A percentile compares a stretch with the other conserved stretches of the same genome.
These are phyloP conservation scores for Conchocele bisecta DNA, from an alignment of 2,888 invertebrate species.

Conservation along the genomic window DNA sequence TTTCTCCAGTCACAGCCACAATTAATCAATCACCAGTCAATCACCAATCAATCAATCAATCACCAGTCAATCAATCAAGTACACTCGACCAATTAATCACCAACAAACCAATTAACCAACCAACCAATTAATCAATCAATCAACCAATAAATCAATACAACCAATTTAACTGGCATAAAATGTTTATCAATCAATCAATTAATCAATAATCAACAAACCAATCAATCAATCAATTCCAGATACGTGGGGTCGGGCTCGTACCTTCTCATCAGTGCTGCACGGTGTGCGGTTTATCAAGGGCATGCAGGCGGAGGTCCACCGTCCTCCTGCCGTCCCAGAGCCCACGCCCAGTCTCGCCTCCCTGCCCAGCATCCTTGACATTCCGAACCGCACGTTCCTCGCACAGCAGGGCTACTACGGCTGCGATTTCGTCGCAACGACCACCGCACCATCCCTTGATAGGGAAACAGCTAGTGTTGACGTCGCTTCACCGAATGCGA, in stretches of 20 bases:
- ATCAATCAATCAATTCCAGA: too few species aligned
- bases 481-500: not conserved
- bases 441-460: not conserved
- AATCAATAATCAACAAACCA: too few species aligned
- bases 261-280: conserved; percentile 35
- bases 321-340: not conserved
- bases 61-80: too few species aligned
- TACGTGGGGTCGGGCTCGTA: not conserved
- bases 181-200: too few species aligned
- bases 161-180: too few species aligned
- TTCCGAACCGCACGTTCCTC: conserved; percentile 55
- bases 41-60: too few species aligned
- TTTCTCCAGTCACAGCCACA: too few species aligned
- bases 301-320: conserved; percentile 15
- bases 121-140: too few species aligned
- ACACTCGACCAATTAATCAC: too few species aligned
- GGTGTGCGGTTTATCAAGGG: conserved; percentile 50
- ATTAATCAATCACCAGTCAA: too few species aligned
- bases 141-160: too few species aligned
- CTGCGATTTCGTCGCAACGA: conserved; percentile 16
- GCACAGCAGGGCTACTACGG: conserved; percentile 62
- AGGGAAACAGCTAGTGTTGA: not conserved
- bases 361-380: conserved; percentile 50
- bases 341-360: not conserved
- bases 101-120: too few species aligned